Evolutionary conservation across 2,888 invertebrate species (phyloP).

Genomic region (Electrophaes corylata): DNA sequence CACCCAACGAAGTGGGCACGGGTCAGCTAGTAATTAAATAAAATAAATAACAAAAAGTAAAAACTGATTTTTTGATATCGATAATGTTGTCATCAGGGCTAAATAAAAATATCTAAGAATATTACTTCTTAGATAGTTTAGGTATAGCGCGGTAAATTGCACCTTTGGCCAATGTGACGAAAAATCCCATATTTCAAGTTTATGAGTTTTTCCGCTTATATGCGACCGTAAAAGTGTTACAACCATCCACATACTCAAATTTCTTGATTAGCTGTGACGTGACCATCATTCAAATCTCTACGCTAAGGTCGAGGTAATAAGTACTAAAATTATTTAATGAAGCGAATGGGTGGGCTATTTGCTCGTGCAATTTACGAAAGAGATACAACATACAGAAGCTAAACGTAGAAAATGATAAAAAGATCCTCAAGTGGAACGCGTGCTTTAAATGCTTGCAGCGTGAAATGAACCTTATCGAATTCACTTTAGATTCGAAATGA

Average conservation of each 20-base stretch:
- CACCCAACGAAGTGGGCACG: no score
- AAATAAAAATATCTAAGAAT: no score
- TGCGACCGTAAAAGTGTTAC: conserved; percentile 3
- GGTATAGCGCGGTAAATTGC: not conserved
- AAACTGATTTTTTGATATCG: no score
- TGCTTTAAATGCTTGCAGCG: conserved; percentile 10
- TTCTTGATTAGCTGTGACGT: conserved; percentile 31
- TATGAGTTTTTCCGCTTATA: conserved; percentile 1
- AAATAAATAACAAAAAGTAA: no score
- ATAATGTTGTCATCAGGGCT: no score
- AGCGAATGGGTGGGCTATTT: conserved; percentile 48
- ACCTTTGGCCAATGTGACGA: not conserved
- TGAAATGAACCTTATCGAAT: not conserved
- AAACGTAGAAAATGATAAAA: conserved; percentile 15
- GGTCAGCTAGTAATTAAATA: no score
- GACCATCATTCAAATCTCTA: conserved; percentile 27
- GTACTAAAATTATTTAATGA: conserved; percentile 59
- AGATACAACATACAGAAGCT: conserved; percentile 16
- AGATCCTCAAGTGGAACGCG: not conserved
- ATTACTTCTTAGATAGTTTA: not conserved
- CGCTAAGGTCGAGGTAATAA: conserved; percentile 39
- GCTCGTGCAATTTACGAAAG: conserved; percentile 40
- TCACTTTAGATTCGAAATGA: not conserved
- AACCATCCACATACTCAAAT: conserved; percentile 15
- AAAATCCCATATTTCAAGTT: not conserved